Evolutionary conservation across 2,113 vertebrate species (phyloP).

Genomic region (Mustela lutreola): DNA sequence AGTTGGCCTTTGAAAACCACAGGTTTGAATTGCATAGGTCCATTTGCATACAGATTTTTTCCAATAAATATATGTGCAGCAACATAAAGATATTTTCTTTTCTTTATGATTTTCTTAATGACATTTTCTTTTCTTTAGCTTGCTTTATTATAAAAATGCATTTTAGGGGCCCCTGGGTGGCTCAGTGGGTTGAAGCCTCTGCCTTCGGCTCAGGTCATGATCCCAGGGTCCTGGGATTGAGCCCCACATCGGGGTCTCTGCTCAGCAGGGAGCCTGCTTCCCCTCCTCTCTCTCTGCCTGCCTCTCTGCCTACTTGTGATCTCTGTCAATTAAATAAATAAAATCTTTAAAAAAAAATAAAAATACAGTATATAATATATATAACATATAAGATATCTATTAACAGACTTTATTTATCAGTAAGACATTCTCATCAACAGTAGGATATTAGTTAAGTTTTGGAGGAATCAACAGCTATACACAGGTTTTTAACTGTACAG

Average conservation of each 20-base stretch:
- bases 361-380: not conserved
- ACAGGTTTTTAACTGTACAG: not conserved
- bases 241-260: too few relatives aligned
- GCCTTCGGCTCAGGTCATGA: too few relatives aligned
- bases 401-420: too few relatives aligned
- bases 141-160: not conserved
- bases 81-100: not conserved
- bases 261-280: too few relatives aligned
- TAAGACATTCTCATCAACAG: not conserved
- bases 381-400: too few relatives aligned
- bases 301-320: too few relatives aligned
- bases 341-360: not conserved
- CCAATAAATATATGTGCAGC: not conserved
- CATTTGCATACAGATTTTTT: not conserved
- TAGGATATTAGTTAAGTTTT: not conserved
- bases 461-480: not conserved
- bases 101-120: not conserved
- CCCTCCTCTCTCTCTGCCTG: too few relatives aligned
- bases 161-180: too few relatives aligned
- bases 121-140: not conserved
- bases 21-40: not conserved
- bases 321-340: too few relatives aligned
- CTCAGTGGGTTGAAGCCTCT: too few relatives aligned
- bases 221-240: too few relatives aligned
- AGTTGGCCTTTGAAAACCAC: not conserved